Conservation (phyloP, 2,888 invertebrate species). For the Magallana nippona region DNA sequence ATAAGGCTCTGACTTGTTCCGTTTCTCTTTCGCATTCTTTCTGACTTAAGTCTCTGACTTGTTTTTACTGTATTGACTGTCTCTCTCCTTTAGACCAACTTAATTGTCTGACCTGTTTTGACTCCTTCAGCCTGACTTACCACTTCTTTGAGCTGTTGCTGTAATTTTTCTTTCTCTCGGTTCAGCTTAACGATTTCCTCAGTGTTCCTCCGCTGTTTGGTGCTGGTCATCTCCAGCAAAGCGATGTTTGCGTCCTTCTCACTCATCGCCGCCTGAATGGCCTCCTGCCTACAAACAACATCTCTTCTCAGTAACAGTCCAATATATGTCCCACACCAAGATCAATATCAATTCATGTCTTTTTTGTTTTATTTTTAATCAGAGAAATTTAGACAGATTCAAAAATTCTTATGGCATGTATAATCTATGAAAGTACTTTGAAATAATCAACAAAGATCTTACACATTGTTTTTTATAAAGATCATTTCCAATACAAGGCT, state of each 20-base stretch:
- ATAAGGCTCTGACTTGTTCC: too few species aligned
- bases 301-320: neutral
- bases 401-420: too few species aligned
- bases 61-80: neutral
- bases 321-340: neutral
- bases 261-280: slow-evolving; percentile 89
- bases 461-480: too few species aligned
- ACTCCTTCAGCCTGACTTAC: slow-evolving; percentile 63
- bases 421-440: too few species aligned
- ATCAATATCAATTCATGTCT: too few species aligned
- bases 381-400: too few species aligned
- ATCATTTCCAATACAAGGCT: too few species aligned
- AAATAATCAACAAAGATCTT: too few species aligned
- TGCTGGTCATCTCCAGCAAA: slow-evolving; percentile 84
- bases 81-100: neutral
- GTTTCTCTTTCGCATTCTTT: too few species aligned
- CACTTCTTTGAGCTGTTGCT: slow-evolving; percentile 78
- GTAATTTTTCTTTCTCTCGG: slow-evolving; percentile 86
- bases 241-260: slow-evolving; percentile 94
- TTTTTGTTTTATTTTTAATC: too few species aligned
- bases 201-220: slow-evolving; percentile 75
- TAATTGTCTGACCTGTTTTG: neutral
- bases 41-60: slow-evolving; percentile 77
- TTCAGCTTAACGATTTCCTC: slow-evolving; percentile 85
- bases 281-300: slow-evolving; percentile 86